phyloP scores from a whole-genome alignment of 2,797 vertebrate genomes.

The Gymnocypris eckloni region DNA sequence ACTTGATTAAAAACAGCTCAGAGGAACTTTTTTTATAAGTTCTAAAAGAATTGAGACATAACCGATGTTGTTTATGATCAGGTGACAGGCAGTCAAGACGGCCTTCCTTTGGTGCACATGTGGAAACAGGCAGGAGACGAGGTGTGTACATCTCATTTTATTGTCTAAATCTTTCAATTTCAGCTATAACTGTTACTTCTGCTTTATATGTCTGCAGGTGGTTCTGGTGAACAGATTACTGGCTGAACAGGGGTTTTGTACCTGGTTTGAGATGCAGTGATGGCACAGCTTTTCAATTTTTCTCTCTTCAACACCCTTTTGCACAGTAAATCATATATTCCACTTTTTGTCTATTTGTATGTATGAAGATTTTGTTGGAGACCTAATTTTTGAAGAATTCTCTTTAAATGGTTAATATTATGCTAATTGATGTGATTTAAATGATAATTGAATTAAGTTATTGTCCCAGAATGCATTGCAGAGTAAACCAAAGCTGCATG shows the following conservation, averaged over 20 bases:
- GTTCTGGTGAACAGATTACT: constrained; percentile 83
- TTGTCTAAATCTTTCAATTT: not conserved
- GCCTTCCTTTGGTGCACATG: constrained; percentile 85
- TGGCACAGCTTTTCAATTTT: not conserved
- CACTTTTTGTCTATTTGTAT: not conserved
- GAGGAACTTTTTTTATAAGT: not conserved
- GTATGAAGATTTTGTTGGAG: constrained; percentile 18
- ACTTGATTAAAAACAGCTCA: not conserved
- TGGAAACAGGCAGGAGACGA: constrained; percentile 83
- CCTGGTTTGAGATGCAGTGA: constrained; percentile 76
- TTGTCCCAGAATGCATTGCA: not conserved
- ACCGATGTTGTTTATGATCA: constrained; percentile 57
- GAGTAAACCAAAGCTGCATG: not conserved
- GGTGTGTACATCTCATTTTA: constrained; percentile 67
- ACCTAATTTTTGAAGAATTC: not conserved
- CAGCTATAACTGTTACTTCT: not conserved
- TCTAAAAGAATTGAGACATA: not conserved
- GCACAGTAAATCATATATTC: not conserved
- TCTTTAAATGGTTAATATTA: constrained; percentile 1
- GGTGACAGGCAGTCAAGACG: constrained; percentile 83
- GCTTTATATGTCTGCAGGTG: constrained; percentile 71
- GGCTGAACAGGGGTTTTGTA: constrained; percentile 83
- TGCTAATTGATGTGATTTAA: constrained; percentile 17
- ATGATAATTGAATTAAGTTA: not conserved
- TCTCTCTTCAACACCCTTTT: not conserved